Conservation (phyloP, 2,888 invertebrate genomes). For the Hymenopus coronatus region DNA sequence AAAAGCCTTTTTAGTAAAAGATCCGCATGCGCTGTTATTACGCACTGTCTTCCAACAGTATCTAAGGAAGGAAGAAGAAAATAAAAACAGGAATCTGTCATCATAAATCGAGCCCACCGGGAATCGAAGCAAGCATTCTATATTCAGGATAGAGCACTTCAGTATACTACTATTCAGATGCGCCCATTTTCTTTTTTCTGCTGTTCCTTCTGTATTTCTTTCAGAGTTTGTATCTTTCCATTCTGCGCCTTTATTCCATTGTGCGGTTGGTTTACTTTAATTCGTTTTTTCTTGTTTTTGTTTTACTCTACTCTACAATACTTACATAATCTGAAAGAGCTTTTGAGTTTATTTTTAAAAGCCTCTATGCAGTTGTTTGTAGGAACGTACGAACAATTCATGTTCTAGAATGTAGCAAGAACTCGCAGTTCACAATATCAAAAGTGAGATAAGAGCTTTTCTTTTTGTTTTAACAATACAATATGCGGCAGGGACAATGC, state of each 20-base stretch:
- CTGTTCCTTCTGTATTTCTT: neutral
- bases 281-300: neutral
- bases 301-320: neutral
- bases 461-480: neutral
- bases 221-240: neutral
- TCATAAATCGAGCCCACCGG: neutral
- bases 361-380: neutral
- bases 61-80: neutral
- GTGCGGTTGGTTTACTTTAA: neutral
- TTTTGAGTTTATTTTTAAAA: neutral
- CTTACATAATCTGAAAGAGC: neutral
- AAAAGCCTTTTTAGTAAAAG: no score
- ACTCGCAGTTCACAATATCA: neutral
- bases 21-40: no score
- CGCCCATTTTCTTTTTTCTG: neutral
- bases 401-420: neutral
- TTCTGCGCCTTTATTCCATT: neutral
- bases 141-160: neutral
- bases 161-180: neutral
- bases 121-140: neutral
- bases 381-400: neutral
- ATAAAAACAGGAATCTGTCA: neutral
- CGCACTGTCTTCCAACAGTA: neutral
- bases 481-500: neutral
- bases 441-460: neutral